Base-by-base conservation (phyloP, 2,797 vertebrate genomes). In the Bovichtus diacanthus region DNA sequence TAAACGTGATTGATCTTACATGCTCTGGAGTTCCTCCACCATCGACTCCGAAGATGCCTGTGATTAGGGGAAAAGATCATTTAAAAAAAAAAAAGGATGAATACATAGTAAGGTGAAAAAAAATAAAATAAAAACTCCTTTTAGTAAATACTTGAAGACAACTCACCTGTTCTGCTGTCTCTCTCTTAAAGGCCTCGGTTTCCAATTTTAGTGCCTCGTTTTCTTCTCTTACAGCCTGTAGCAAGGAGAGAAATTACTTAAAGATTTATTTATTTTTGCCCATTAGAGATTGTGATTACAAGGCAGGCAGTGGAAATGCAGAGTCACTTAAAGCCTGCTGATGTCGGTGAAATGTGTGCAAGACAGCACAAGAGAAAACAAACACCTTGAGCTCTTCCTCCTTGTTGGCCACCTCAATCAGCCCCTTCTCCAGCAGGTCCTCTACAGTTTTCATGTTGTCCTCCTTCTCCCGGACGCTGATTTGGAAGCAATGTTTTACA, bases 341-440 rank as follows among this genome's bases (percentile, higher is more conserved):
- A 80, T 47, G 16, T 65, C 5, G 66, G 60, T 65, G n/a, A 68
- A 59, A 70, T 70, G 39, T 44, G 27, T 11, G 36, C 34, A 60
- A 74, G 56, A n/a, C n/a, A 65, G 67, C 54, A 50, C 3, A 44
- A 59, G 4, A 53, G 9, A 55, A 76, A 74, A 76, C 8, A 31
- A 49, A 56, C 65, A 99, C 98, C 96, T 96, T 96, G 50, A 99
- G 93, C 41, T 97, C 95, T 23, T 97, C 97, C 74, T 98, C 97
- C 83, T 98, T 99, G 87, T 98, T 99, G 78, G 98, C 98, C 93
- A 99, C 95, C 89, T 99, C 94, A 76, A 99, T 99, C 74, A 99
- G 95, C 64, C 97, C 97, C 69, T 97, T 91, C 90, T 99, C 97
- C 74, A 99, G 94, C 74, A 99, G 93, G 70, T 93, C 95, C 91